A percentile compares a stretch with the other conserved stretches of the same genome.
Conservation (phyloP, 2,113 vertebrate genomes). For the Lanius collurio region DNA sequence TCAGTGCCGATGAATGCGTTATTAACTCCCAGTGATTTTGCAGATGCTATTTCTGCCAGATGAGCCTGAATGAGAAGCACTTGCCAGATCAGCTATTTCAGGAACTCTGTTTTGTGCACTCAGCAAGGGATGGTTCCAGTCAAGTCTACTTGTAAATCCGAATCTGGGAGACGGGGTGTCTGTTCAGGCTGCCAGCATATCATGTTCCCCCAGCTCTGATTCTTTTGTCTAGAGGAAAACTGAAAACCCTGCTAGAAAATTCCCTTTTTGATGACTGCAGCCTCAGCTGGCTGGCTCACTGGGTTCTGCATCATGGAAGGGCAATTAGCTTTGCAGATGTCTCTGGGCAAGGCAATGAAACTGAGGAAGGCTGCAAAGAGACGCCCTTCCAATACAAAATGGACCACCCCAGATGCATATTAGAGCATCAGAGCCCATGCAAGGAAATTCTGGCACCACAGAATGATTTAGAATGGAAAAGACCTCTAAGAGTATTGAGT, state of each 20-base stretch:
- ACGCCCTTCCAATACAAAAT: not conserved
- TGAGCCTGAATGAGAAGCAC: not conserved
- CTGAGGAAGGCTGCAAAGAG: not conserved
- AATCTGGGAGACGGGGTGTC: not conserved
- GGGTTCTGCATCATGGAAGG: not conserved
- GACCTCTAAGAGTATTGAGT: not conserved
- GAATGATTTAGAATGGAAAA: not conserved
- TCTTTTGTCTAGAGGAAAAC: not conserved
- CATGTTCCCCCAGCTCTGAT: not conserved
- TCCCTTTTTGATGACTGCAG: not conserved
- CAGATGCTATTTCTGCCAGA: slow-evolving; percentile 43
- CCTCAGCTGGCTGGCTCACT: not conserved
- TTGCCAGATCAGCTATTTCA: slow-evolving; percentile 52
- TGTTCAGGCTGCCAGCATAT: not conserved
- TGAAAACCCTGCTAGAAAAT: not conserved
- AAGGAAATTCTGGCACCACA: not conserved
- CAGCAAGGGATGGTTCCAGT: slow-evolving; percentile 26
- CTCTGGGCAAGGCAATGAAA: not conserved
- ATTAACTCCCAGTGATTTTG: slow-evolving; percentile 47
- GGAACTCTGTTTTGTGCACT: not conserved
- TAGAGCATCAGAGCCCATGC: fast-evolving
- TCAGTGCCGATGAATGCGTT: slow-evolving; percentile 31
- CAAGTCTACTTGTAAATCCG: not conserved
- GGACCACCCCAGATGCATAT: not conserved
- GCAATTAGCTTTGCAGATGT: not conserved